Evolutionary conservation across 2,888 invertebrate species (phyloP), one percentile per base, ranked within the genome.

Genomic region (Brassicogethes aeneus): DNA sequence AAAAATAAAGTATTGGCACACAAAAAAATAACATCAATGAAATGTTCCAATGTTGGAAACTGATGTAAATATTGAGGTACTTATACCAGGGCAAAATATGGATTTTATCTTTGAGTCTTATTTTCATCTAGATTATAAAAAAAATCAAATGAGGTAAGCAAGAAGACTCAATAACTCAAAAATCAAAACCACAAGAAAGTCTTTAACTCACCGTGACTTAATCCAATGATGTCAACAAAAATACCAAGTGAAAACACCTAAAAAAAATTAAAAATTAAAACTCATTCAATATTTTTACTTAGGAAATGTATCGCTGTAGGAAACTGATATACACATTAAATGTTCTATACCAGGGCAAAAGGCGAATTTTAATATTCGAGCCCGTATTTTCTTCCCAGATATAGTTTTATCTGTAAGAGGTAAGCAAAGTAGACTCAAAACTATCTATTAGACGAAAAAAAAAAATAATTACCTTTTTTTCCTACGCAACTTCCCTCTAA

Each of bases 251-350:
- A n/a, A n/a, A n/a, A n/a, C n/a, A n/a, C n/a, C n/a, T n/a, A n/a
- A n/a, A 7, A 23, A 23, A 23, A 23, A 23, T 23, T 5, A 7
- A 23, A 23, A 23, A 23, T 23, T 23, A 23, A 23, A 23, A 23
- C 5, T 23, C 23, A 23, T 7, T 23, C 5, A 23, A 23, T 23
- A 23, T 23, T 23, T 7, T 23, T 23, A 23, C 23, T 10, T 23
- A 23, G 10, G n/a, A n/a, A n/a, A n/a, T 32, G 32, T 32, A 10
- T 12, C 32, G 12, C 32, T 32, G 32, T 32, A 32, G 32, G 32
- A 32, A 32, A 32, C 32, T 32, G 32, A 10, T 32, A 32, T 10
- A 32, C 3, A 32, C 13, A 32, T 32, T 32, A 12, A 32, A 10
- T 8, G 5, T 5, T 12, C 14, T 32, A 12, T 32, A 32, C 7